These are phyloP conservation scores for Cryptocephalus primarius DNA, from an alignment of 2,888 invertebrate genomes.

Conservation along the genomic window DNA sequence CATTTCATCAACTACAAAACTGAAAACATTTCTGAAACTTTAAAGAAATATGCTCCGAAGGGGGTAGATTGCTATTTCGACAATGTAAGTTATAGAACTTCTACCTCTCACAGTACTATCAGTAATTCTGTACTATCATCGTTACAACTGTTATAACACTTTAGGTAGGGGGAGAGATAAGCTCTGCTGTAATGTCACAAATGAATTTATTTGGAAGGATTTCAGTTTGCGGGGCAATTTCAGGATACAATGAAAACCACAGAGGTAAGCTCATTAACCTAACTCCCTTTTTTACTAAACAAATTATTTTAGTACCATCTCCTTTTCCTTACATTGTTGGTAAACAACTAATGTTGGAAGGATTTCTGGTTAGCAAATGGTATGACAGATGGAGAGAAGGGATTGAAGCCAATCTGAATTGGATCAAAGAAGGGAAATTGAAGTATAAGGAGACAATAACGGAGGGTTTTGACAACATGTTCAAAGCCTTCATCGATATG, in stretches of 20 bases:
- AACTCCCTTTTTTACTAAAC: neutral
- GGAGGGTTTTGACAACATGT: slow-evolving; percentile 45
- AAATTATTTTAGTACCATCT: neutral
- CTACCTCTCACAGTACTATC: neutral
- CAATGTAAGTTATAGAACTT: slow-evolving; percentile 46
- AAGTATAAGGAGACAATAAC: slow-evolving; percentile 58
- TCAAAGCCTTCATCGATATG: slow-evolving; percentile 22
- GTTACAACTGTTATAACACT: slow-evolving; percentile 4
- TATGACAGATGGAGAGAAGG: slow-evolving; percentile 50
- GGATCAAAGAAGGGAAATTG: slow-evolving; percentile 58
- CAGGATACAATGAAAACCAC: slow-evolving; percentile 46
- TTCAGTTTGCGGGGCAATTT: slow-evolving; percentile 60
- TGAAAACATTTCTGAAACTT: slow-evolving; percentile 39
- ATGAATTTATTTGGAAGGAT: slow-evolving; percentile 57
- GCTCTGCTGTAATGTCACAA: slow-evolving; percentile 46
- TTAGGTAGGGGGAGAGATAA: slow-evolving; percentile 58
- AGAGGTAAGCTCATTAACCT: slow-evolving; percentile 13
- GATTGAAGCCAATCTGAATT: slow-evolving; percentile 48
- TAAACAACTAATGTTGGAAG: slow-evolving; percentile 21
- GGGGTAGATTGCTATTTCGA: slow-evolving; percentile 69
- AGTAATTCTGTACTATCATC: neutral
- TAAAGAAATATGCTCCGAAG: slow-evolving; percentile 51
- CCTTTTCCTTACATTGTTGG: slow-evolving; percentile 10
- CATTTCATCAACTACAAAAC: slow-evolving; percentile 62
- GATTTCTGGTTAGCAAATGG: slow-evolving; percentile 19